A percentile compares a stretch with the other conserved stretches of the same genome.
These are phyloP conservation scores for Parazoanthus atlanticus DNA, from an alignment of 92 coral and sea anemone genomes.

Conservation along the genomic window DNA sequence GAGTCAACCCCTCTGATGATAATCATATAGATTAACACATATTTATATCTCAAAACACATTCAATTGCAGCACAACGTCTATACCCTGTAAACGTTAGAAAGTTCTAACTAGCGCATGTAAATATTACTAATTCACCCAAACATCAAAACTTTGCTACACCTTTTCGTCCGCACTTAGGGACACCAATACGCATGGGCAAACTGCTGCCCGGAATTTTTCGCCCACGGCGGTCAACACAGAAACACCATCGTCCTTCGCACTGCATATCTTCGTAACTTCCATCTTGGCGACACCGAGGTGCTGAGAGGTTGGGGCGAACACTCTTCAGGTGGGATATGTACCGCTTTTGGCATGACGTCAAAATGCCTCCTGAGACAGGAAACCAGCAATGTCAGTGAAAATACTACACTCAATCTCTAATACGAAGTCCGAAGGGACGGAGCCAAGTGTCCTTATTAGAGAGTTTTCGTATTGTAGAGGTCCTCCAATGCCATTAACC, in stretches of 20 bases:
- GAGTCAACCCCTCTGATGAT: no score
- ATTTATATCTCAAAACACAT: no score
- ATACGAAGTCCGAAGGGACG: no score
- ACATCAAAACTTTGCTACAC: neutral
- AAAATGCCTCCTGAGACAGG: conserved; percentile 46
- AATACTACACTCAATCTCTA: neutral
- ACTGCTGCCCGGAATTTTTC: conserved; percentile 70
- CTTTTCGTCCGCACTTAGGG: conserved; percentile 19
- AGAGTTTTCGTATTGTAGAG: no score
- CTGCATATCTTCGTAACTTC: conserved; percentile 78
- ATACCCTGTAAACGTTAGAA: no score
- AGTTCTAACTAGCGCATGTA: no score
- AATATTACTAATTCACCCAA: no score
- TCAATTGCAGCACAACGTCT: no score
- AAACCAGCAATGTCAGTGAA: neutral
- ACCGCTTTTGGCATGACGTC: conserved; percentile 64
- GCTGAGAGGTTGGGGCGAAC: conserved; percentile 27
- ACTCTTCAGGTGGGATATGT: conserved; percentile 59
- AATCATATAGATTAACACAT: no score
- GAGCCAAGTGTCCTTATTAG: no score
- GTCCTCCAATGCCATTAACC: no score
- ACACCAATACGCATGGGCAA: conserved; percentile 30
- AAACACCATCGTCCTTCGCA: conserved; percentile 78
- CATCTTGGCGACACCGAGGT: conserved; percentile 79
- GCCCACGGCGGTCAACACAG: conserved; percentile 77